These are phyloP conservation scores for Ormia ochracea DNA, from an alignment of 2,888 invertebrate genomes.

Conservation along the genomic window DNA sequence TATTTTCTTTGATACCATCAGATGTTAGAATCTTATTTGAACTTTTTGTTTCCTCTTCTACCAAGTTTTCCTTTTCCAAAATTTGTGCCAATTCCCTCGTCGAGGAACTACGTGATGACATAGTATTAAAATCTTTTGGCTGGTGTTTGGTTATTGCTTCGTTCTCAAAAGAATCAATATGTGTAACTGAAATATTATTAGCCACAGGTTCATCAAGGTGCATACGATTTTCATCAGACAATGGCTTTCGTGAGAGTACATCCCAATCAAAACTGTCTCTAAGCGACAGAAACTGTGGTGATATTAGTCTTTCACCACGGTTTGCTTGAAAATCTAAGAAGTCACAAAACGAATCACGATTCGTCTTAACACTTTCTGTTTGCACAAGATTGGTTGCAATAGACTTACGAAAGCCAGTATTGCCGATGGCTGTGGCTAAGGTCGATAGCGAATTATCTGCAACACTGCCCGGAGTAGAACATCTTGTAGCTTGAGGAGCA, in stretches of 20 bases:
- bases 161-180: slow-evolving; percentile 64
- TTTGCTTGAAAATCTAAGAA: slow-evolving; percentile 72
- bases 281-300: slow-evolving; percentile 66
- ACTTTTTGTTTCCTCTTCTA: slow-evolving; percentile 48
- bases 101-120: slow-evolving; percentile 65
- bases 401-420: slow-evolving; percentile 64
- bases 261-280: slow-evolving; percentile 76
- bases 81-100: slow-evolving; percentile 70
- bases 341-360: slow-evolving; percentile 74
- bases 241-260: slow-evolving; percentile 66
- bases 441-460: slow-evolving; percentile 55
- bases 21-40: slow-evolving; percentile 51
- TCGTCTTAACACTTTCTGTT: slow-evolving; percentile 54
- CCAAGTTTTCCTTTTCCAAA: slow-evolving; percentile 66
- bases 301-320: slow-evolving; percentile 69
- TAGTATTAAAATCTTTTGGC: slow-evolving; percentile 69
- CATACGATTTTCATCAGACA: slow-evolving; percentile 39
- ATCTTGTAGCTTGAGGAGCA: slow-evolving; percentile 69
- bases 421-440: background rate
- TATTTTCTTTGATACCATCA: slow-evolving; percentile 70
- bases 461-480: slow-evolving; percentile 63
- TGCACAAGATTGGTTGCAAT: slow-evolving; percentile 60
- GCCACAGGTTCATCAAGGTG: slow-evolving; percentile 8
- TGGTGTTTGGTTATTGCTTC: slow-evolving; percentile 40
- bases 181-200: slow-evolving; percentile 12